phyloP scores from a whole-genome alignment of 2,113 vertebrate species.

The Papio anubis region DNA sequence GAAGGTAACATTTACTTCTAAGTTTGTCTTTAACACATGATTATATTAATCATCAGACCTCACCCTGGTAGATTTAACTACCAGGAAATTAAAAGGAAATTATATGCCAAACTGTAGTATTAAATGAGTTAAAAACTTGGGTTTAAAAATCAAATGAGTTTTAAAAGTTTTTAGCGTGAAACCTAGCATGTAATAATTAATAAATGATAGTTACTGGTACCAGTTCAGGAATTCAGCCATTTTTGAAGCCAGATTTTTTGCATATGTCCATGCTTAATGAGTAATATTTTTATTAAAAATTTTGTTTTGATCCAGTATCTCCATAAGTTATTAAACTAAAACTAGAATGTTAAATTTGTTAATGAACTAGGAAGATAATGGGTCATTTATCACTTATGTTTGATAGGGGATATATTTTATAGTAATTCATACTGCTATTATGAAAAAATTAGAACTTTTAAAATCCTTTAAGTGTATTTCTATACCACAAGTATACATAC shows the following conservation, averaged over 20 bases:
- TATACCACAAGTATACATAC: not conserved
- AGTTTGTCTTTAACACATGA: slow-evolving; percentile 1
- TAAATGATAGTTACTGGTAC: slow-evolving; percentile 14
- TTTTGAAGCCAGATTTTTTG: slow-evolving; percentile 30
- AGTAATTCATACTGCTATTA: not conserved
- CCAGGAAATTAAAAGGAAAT: not conserved
- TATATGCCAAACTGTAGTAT: slow-evolving; percentile 1
- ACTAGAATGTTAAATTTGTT: slow-evolving; percentile 30
- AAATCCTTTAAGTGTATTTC: slow-evolving; percentile 18
- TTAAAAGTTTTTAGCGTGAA: not conserved
- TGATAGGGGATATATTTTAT: not conserved
- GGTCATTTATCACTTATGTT: not conserved
- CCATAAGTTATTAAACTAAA: slow-evolving; percentile 12
- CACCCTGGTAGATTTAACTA: not conserved
- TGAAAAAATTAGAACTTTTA: not conserved
- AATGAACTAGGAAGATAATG: not conserved
- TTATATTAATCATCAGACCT: slow-evolving; percentile 18
- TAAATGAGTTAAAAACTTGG: not conserved
- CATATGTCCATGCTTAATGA: not conserved
- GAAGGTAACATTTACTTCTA: not conserved
- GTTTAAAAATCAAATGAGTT: slow-evolving; percentile 14
- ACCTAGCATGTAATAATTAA: not conserved
- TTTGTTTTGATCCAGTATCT: slow-evolving; percentile 2
- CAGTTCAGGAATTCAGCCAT: not conserved
- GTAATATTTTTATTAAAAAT: not conserved